Conservation (phyloP, 2,113 vertebrate genomes). For the Pachypanchax playfairii region DNA sequence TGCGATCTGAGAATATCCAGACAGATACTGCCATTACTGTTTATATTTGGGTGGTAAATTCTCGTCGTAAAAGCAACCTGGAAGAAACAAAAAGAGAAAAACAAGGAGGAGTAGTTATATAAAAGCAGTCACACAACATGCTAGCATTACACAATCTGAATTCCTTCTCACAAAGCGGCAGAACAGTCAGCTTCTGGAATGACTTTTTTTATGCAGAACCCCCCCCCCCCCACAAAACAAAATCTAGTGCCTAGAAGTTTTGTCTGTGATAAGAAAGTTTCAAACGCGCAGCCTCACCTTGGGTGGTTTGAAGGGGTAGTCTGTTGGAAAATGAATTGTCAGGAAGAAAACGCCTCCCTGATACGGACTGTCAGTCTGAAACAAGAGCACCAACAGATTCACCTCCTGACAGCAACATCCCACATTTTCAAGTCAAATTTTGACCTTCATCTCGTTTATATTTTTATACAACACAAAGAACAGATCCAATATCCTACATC, state of each 20-base stretch:
- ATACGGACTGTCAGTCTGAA: slow-evolving; percentile 82
- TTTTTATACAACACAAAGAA: background rate
- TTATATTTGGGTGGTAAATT: slow-evolving; percentile 86
- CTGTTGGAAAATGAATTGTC: slow-evolving; percentile 84
- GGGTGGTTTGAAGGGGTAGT: slow-evolving; percentile 86
- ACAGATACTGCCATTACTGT: slow-evolving; percentile 87
- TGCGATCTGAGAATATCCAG: slow-evolving; percentile 85
- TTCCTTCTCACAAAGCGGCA: background rate
- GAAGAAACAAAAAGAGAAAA: background rate
- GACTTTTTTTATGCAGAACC: too few species aligned
- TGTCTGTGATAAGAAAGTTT: too few species aligned
- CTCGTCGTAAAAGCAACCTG: slow-evolving; percentile 83
- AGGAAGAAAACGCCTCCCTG: slow-evolving; percentile 85
- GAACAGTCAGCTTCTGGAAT: slow-evolving; percentile 13
- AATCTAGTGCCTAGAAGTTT: too few species aligned
- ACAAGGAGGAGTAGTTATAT: background rate
- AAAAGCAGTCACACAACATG: background rate
- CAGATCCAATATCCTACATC: background rate
- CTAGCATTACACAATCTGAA: slow-evolving; percentile 9
- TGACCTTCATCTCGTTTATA: slow-evolving; percentile 19
- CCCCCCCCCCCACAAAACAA: too few species aligned
- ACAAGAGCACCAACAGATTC: slow-evolving; percentile 8
- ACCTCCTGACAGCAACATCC: background rate
- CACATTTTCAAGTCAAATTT: slow-evolving; percentile 40
- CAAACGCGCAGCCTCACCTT: slow-evolving; percentile 65